phyloP scores from a whole-genome alignment of 1,140 invertebrate species.

The Brachionus sp. region DNA sequence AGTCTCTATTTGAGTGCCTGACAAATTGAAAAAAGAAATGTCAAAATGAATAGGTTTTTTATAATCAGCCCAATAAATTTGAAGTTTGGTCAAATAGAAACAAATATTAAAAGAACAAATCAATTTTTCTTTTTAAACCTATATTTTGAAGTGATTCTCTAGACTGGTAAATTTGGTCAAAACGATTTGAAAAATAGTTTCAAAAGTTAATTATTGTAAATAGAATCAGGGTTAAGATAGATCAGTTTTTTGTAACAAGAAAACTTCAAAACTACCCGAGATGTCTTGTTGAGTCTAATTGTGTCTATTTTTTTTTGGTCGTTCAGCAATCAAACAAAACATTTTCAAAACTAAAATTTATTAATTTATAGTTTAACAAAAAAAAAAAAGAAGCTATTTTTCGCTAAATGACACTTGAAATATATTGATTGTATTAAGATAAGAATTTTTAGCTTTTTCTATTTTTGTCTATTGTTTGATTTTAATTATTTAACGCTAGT shows the following conservation, averaged over 20 bases:
- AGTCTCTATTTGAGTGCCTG: background rate
- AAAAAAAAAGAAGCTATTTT: background rate
- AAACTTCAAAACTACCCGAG: background rate
- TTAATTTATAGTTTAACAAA: background rate
- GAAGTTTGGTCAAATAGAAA: background rate
- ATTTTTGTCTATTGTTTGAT: background rate
- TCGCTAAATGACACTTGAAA: background rate
- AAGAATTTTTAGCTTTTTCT: background rate
- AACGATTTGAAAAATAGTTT: background rate
- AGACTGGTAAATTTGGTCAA: slow-evolving; percentile 6
- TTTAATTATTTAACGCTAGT: background rate
- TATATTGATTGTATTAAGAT: background rate
- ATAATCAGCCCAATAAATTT: background rate
- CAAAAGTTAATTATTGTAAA: slow-evolving; percentile 1
- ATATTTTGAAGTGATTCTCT: background rate
- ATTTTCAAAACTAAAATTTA: background rate
- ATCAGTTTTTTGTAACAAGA: background rate
- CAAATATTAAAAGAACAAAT: slow-evolving; percentile 11
- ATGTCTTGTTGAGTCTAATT: background rate
- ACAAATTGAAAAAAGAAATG: background rate
- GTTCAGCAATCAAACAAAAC: background rate
- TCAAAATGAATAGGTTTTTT: background rate
- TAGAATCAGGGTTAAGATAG: background rate
- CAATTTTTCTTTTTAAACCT: background rate
- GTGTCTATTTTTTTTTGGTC: background rate